Conservation (phyloP, 2,797 vertebrate species). For the Hemitrygon akajei region DNA sequence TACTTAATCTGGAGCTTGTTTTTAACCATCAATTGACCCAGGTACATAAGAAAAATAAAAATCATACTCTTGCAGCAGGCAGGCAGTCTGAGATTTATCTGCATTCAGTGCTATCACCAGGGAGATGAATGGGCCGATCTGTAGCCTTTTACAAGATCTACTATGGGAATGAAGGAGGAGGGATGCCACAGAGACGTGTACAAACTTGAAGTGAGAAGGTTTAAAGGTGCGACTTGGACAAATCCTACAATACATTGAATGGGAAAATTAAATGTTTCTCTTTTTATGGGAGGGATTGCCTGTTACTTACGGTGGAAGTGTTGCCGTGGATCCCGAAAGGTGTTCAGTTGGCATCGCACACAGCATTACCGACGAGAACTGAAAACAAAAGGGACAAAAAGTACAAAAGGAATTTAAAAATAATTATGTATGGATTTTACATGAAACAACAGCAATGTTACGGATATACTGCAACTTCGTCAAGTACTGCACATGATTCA, state of each 20-base stretch:
- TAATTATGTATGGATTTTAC: slow-evolving; percentile 37
- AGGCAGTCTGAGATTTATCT: slow-evolving; percentile 73
- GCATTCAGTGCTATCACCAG: slow-evolving; percentile 74
- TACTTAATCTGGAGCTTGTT: slow-evolving; percentile 37
- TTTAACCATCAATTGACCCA: slow-evolving; percentile 57
- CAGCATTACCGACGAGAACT: slow-evolving; percentile 75
- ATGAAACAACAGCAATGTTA: slow-evolving; percentile 18
- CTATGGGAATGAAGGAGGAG: slow-evolving; percentile 65
- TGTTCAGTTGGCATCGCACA: slow-evolving; percentile 78
- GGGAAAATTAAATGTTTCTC: slow-evolving; percentile 34
- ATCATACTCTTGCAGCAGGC: slow-evolving; percentile 62
- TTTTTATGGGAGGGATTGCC: slow-evolving; percentile 51
- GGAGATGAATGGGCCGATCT: slow-evolving; percentile 77
- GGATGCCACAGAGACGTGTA: slow-evolving; percentile 77
- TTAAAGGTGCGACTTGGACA: slow-evolving; percentile 67
- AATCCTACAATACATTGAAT: slow-evolving; percentile 29
- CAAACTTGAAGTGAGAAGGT: slow-evolving; percentile 72
- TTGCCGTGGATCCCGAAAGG: slow-evolving; percentile 67
- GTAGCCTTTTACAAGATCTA: slow-evolving; percentile 70
- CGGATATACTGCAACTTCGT: slow-evolving; percentile 36
- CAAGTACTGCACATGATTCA: slow-evolving; percentile 24
- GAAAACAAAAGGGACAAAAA: slow-evolving; percentile 68
- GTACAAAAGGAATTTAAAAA: slow-evolving; percentile 38
- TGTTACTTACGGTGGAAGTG: slow-evolving; percentile 66
- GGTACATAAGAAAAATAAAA: slow-evolving; percentile 62